Evolutionary conservation across 2,888 invertebrate species (phyloP), one percentile per base, ranked within the genome.

Genomic region (Orthosia incerta): DNA sequence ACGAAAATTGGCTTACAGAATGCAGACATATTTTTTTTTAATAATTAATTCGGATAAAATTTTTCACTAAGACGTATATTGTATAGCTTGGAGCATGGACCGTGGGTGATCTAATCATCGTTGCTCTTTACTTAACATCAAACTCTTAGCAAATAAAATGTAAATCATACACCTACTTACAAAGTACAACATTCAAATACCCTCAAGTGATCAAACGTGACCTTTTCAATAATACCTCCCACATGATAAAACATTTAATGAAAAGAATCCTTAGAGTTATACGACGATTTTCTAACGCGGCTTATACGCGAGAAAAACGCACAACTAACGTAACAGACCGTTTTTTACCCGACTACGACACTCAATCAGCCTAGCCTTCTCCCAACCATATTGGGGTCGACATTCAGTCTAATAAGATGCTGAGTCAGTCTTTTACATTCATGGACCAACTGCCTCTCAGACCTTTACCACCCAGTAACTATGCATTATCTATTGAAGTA

Each of bases 201-300:
- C 66, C 26, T 55, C 13, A 64, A 78, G 57, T 55, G 51, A 55
- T 68, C 20, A 67, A 67, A 74, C 50, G 46, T 74, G 67, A 82
- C 74, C 70, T 74, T 80, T 80, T 26, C 61, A 61, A 48, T 57
- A 70, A 75, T 65, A 55, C 9, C 65, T 9, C 68, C 74, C 61
- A 82, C 61, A 23, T 68, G 16, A n/a, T 46, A 64, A 62, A 60
- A 68, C 18, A 26, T 59, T 65, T 50, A 46, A 67, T 70, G 55
- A 61, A 78, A 68, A 56, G 20, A 68, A 59, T 68, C 16, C 65
- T 68, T 50, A 55, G 46, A n/a, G 51, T 57, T n/a, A 57, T 1
- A 57, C 18, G n/a, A 46, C 15, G 12, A 18, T 5, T 18, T 51
- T 23, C 2, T 23, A 16, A 45, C 4, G 16, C 20, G n/a, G n/a